These are phyloP conservation scores for Sebastes itinus DNA, from an alignment of 2,797 vertebrate species.

Conservation along the genomic window DNA sequence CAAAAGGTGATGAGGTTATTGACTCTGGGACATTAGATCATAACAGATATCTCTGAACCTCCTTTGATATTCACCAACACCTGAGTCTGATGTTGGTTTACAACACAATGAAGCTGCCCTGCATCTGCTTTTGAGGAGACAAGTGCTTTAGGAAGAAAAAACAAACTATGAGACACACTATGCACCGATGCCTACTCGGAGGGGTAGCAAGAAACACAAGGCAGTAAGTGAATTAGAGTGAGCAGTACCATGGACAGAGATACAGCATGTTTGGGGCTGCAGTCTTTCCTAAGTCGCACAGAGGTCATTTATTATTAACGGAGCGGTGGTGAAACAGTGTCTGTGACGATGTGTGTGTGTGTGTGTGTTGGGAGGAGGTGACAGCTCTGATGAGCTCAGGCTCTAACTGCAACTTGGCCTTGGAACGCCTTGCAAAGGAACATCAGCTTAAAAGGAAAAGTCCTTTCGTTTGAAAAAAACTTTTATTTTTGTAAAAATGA, in stretches of 20 bases:
- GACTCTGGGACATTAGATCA: background rate
- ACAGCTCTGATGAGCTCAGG: slow-evolving; percentile 34
- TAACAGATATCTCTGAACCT: background rate
- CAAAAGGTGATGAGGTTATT: background rate
- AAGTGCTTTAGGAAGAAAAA: background rate
- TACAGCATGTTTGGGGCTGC: slow-evolving; percentile 19
- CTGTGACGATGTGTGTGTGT: background rate
- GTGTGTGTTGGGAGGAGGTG: background rate
- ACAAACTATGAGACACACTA: background rate
- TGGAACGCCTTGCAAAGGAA: background rate
- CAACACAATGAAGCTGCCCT: background rate
- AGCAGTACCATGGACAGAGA: slow-evolving; percentile 18
- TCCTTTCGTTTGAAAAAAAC: background rate
- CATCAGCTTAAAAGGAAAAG: background rate
- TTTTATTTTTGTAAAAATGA: background rate
- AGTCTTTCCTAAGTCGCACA: slow-evolving; percentile 60
- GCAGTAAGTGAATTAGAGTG: background rate
- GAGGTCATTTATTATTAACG: slow-evolving; percentile 78
- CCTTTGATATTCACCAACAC: background rate
- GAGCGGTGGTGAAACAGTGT: slow-evolving; percentile 44
- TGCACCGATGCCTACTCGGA: background rate
- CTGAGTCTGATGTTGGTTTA: background rate
- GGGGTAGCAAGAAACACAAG: background rate
- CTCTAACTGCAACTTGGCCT: slow-evolving; percentile 17
- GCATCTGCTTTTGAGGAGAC: background rate